These are phyloP conservation scores for Neogale vison DNA, from an alignment of 2,113 vertebrate species.

Conservation along the genomic window DNA sequence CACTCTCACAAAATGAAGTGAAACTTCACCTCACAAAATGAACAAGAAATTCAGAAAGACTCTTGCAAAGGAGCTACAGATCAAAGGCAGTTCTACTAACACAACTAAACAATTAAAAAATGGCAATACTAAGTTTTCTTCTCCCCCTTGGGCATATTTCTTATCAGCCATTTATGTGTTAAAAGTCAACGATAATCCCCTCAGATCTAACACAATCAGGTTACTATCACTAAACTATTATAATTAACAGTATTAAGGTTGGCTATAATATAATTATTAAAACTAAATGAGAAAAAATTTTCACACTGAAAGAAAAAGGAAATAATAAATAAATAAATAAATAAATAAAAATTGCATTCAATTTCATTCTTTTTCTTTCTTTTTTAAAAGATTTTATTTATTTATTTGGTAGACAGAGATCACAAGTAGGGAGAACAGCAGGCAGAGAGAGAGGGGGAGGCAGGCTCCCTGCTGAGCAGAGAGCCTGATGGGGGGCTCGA, in stretches of 20 bases:
- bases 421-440: too few relatives aligned
- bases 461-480: too few relatives aligned
- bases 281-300: background rate
- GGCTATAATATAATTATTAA: background rate
- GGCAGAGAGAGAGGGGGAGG: too few relatives aligned
- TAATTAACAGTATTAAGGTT: background rate
- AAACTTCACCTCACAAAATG: conserved; percentile 20
- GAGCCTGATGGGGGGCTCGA: too few relatives aligned
- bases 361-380: background rate
- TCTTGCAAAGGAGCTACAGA: background rate
- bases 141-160: background rate
- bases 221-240: background rate
- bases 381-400: too few relatives aligned
- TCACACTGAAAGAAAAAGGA: background rate
- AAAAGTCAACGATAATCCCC: background rate
- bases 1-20: background rate
- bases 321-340: background rate
- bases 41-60: background rate
- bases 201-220: background rate
- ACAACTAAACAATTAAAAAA: conserved; percentile 13
- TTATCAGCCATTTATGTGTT: conserved; percentile 7
- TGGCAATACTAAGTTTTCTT: background rate
- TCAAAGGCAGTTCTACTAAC: conserved; percentile 16
- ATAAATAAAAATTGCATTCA: background rate
- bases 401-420: too few relatives aligned